phyloP scores from a whole-genome alignment of 1,140 invertebrate species.

The Drosophila neocordata region DNA sequence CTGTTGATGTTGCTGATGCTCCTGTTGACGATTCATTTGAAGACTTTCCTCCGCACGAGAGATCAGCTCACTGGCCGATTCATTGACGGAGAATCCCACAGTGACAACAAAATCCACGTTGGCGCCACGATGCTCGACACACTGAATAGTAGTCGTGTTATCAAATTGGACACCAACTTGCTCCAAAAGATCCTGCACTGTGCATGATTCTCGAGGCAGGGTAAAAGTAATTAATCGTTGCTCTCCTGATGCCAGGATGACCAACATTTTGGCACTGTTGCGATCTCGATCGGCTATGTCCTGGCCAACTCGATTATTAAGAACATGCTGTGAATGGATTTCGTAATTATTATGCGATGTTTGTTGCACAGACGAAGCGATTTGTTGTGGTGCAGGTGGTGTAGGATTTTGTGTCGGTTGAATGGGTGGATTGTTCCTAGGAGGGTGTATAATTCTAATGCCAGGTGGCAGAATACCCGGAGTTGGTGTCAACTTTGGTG shows the following conservation, averaged over 20 bases:
- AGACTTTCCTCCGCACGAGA: conserved; percentile 78
- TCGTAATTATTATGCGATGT: conserved; percentile 81
- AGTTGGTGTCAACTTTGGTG: conserved; percentile 39
- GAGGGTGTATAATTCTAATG: conserved; percentile 46
- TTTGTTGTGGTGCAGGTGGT: conserved; percentile 2
- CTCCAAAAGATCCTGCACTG: conserved; percentile 90
- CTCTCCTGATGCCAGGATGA: conserved; percentile 88
- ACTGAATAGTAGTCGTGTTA: conserved; percentile 87
- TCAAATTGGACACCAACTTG: conserved; percentile 87
- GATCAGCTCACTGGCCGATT: conserved; percentile 76
- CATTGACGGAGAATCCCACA: conserved; percentile 84
- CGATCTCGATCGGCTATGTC: conserved; percentile 81
- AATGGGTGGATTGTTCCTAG: conserved; percentile 13
- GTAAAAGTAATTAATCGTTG: conserved; percentile 91
- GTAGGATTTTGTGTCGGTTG: conserved; percentile 8
- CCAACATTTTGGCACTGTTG: conserved; percentile 89
- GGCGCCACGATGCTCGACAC: conserved; percentile 87
- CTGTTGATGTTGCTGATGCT: conserved; percentile 38
- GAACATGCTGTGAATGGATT: conserved; percentile 78
- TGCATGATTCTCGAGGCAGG: conserved; percentile 90
- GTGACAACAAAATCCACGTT: conserved; percentile 91
- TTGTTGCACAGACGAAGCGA: conserved; percentile 65
- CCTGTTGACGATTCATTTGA: conserved; percentile 72
- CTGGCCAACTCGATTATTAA: conserved; percentile 71
- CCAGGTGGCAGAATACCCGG: conserved; percentile 19